These are phyloP conservation scores for Heliconius nattereri DNA, from an alignment of 1,140 invertebrate species.

Conservation along the genomic window DNA sequence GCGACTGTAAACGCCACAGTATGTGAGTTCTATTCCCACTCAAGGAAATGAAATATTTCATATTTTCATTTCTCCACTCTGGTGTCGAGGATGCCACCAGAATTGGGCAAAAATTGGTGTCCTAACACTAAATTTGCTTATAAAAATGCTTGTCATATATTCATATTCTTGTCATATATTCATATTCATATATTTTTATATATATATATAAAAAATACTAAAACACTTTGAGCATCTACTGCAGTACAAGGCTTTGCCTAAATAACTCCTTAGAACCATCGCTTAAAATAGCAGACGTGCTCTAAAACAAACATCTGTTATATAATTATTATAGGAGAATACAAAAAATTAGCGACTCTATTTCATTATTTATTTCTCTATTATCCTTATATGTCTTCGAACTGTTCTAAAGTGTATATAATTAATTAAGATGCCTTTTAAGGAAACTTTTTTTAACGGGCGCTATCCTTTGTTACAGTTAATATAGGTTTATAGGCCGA, in stretches of 20 bases:
- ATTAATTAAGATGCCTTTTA: neutral
- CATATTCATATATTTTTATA: too few relatives aligned
- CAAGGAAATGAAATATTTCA: too few relatives aligned
- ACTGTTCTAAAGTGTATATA: neutral
- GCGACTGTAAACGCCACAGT: too few relatives aligned
- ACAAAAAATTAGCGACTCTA: constrained; percentile 27
- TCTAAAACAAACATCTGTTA: constrained; percentile 21
- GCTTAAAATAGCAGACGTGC: constrained; percentile 3
- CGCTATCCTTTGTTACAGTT: neutral
- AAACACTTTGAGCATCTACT: neutral
- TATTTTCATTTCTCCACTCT: too few relatives aligned
- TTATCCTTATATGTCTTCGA: constrained; percentile 18
- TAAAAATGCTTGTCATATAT: too few relatives aligned
- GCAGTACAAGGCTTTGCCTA: neutral
- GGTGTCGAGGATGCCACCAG: too few relatives aligned
- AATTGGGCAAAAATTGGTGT: too few relatives aligned
- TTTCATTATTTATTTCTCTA: constrained; percentile 33
- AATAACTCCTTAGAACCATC: neutral
- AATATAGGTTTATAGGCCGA: too few relatives aligned
- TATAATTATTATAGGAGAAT: constrained; percentile 24
- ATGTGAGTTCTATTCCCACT: too few relatives aligned
- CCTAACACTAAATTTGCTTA: too few relatives aligned
- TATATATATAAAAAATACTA: neutral
- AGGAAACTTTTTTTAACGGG: neutral
- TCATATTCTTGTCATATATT: too few relatives aligned